A percentile compares a stretch with the other conserved stretches of the same genome.
Evolutionary conservation across 2,797 vertebrate species (phyloP).

Genomic region (Petrocephalus sullivani): DNA sequence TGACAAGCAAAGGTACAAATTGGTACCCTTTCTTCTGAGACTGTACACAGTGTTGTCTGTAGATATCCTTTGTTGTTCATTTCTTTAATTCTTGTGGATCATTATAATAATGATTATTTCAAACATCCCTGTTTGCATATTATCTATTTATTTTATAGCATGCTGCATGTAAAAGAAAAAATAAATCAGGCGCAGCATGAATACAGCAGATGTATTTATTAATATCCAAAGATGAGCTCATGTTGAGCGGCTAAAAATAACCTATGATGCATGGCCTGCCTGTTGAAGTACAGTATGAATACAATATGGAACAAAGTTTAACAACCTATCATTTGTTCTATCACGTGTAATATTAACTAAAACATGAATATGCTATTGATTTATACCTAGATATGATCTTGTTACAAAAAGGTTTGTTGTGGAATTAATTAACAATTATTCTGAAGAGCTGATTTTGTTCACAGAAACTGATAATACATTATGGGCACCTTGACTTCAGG

Average conservation of each 20-base stretch:
- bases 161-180: not conserved
- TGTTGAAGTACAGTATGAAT: not conserved
- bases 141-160: not conserved
- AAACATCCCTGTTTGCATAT: not conserved
- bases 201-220: not conserved
- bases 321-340: not conserved
- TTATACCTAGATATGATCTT: not conserved
- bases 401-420: not conserved
- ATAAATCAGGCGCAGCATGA: not conserved
- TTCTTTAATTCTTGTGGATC: not conserved
- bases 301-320: not conserved
- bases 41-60: not conserved
- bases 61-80: not conserved
- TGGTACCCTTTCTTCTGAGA: no score
- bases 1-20: no score
- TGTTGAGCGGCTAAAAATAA: conserved; percentile 5
- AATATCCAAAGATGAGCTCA: conserved; percentile 4
- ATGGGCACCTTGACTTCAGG: not conserved
- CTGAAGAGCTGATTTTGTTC: not conserved
- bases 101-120: not conserved
- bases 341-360: not conserved
- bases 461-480: not conserved
- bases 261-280: not conserved
- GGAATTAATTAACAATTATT: not conserved
- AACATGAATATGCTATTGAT: not conserved